Base-by-base conservation (phyloP, 2,797 vertebrate genomes). In the Merluccius polli region DNA sequence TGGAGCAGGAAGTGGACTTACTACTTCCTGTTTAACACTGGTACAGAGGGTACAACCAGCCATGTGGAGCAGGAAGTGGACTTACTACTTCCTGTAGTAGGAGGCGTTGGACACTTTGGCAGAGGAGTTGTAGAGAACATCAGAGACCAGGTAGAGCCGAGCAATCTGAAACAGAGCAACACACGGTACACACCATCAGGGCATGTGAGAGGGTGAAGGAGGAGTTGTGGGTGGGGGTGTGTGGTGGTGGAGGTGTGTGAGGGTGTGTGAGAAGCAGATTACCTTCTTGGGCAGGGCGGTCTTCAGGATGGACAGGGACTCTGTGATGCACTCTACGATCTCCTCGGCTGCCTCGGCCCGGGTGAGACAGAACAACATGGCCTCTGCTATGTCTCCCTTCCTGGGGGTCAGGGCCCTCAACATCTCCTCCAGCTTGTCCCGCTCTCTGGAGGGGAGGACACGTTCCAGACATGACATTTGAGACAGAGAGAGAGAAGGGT, bases 61-160 rank as follows among this genome's bases (percentile, higher is more conserved):
- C 18, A 27, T 33, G 7, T 12, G 70, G 32, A 71, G 18, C 70
- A 70, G 30, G 13, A 52, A 70, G 21, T 59, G 0, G 79, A 96
- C 98, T 96, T 94, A 99, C 98, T 95, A 99, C 95, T 99, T 99
- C 86, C 98, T 96, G 81, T 99, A 99, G 91, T 99, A 99, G 48
- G 98, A 99, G 67, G 98, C 98, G 84, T 99, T 99, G 88, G 97
- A 83, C 82, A 99, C 98, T 95, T 99, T 99, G 89, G 98, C 98
- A 76, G 97, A 99, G 65, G 98, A 99, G 90, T 99, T 99, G 88
- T 98, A 98, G 71, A 99, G 93, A 82, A 99, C 98, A 91, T 99
- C 98, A 0, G 98, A 99, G 82, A 99, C 98, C 10, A 99, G 93
- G 93, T 99, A 99, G 70, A 99, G 93, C 85, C 98, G 95, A 80